These are phyloP conservation scores for Phrynosoma blainvillii DNA, from an alignment of 2,113 vertebrate genomes.

Conservation along the genomic window DNA sequence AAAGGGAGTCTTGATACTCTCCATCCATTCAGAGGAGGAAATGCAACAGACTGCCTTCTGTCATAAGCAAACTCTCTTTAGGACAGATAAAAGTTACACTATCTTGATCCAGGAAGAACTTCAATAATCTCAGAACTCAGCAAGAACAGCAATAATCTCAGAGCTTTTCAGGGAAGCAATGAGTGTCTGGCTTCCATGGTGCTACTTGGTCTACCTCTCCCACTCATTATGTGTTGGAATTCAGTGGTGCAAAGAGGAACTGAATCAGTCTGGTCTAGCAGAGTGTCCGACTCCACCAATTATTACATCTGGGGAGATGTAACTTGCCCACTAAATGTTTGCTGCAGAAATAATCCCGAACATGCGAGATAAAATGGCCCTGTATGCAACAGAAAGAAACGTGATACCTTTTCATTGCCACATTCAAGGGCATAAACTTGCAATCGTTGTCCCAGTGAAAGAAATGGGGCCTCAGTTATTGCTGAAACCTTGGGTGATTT, in stretches of 20 bases:
- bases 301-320: neutral
- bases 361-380: neutral
- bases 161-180: no score
- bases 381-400: neutral
- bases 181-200: neutral
- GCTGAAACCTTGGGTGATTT: neutral
- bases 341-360: neutral
- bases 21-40: neutral
- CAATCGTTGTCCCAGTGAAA: neutral
- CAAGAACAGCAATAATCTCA: neutral
- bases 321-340: neutral
- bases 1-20: no score
- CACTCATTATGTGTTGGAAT: neutral
- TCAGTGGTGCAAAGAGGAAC: neutral
- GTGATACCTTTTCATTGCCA: neutral
- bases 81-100: no score
- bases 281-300: fast-evolving
- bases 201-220: neutral
- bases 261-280: neutral
- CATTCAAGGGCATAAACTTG: neutral
- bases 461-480: neutral
- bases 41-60: neutral
- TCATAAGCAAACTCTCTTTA: neutral
- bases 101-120: neutral
- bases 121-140: neutral